Evolutionary conservation across 2,113 vertebrate genomes (phyloP).

Genomic region (Aviceda subcristata): DNA sequence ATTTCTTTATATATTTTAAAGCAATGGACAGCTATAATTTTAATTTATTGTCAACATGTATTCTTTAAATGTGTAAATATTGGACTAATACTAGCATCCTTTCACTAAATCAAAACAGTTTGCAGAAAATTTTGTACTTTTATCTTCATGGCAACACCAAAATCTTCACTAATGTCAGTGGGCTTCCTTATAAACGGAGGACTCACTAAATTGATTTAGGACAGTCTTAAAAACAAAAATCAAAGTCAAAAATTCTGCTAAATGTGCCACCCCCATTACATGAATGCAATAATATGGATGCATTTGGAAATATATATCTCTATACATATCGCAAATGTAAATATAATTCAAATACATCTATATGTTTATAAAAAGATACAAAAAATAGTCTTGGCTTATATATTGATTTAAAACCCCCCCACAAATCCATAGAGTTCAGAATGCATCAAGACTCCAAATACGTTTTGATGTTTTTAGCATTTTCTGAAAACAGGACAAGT

Average conservation of each 20-base stretch:
- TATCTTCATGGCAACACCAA: not conserved
- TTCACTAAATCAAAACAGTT: not conserved
- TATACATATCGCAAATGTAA: not conserved
- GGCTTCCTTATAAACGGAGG: not conserved
- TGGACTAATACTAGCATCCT: not conserved
- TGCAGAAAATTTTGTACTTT: not conserved
- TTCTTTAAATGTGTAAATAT: not conserved
- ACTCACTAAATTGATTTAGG: not conserved
- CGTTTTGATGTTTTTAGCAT: not conserved
- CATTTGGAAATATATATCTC: not conserved
- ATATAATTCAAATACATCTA: not conserved
- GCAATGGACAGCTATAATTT: not conserved
- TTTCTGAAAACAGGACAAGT: not conserved
- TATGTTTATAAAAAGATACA: not conserved
- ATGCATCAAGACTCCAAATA: not conserved
- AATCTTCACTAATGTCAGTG: not conserved
- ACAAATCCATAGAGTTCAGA: not conserved
- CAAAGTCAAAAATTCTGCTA: not conserved
- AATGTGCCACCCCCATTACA: fast-evolving
- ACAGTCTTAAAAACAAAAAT: not conserved
- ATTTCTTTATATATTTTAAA: not conserved
- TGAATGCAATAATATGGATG: not conserved
- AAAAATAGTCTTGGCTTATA: not conserved
- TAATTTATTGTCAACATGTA: not conserved
- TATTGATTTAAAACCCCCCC: fast-evolving